Base-by-base conservation (phyloP, 2,888 invertebrate genomes). In the Brenthis ino region DNA sequence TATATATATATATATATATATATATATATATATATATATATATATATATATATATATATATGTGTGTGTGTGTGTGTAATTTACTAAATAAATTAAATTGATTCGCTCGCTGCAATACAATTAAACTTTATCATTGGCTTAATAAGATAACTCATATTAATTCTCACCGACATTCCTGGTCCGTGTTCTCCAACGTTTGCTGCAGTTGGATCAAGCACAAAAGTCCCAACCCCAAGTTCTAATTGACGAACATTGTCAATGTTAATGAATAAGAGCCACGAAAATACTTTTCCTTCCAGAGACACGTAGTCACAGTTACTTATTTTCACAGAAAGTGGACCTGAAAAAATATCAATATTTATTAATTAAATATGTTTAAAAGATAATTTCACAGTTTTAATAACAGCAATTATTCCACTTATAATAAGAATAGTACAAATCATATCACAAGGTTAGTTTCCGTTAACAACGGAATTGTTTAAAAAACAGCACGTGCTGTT, bases 171-270 rank as follows among this genome's bases (percentile, higher is more conserved):
- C 89, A 93, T 88, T 67, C 90, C 94, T 74, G 95, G 95, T 75
- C 95, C 95, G 80, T 96, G 95, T 71, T 94, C 92, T n/a, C 94
- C 94, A 58, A 94, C 93, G 80, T 94, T 94, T 60, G 93, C 93
- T 72, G 94, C 93, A 33, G 91, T 89, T 1, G 85, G 83, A 77
- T 95, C 95, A 74, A 95, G 93, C 76, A 94, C 93, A 82, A 96
- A 96, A 0, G 96, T 93, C 60, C 94, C 94, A 67, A 93, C 90
- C 24, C 93, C 91, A 50, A 96, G 86, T 66, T 93, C 89, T 64
- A 96, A 83, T 37, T 90, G 85, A 6, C 82, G 82, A 16, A 96
- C 94, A 73, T 95, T 93, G 69, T 81, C 89, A 73, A 96, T 93
- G 67, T 86, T 91, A 81, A 95, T 93, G 70, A 93, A 93, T 58